Base-by-base conservation (phyloP, 2,113 vertebrate genomes). In the Hystrix brachyura region DNA sequence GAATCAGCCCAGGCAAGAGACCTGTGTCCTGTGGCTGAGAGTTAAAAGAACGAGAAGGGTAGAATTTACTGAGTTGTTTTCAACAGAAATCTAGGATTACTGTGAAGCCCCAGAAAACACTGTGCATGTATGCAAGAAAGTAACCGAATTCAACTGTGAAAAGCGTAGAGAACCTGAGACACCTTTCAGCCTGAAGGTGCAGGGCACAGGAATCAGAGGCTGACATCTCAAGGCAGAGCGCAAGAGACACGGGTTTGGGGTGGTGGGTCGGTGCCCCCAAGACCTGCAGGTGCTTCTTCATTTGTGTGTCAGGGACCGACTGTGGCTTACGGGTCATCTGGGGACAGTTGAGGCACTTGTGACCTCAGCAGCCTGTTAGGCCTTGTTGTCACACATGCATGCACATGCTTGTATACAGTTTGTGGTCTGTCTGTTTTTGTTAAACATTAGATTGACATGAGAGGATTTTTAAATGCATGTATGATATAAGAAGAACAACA, bases 31-130 rank as follows among this genome's bases (percentile, higher is more conserved):
- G 51, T 43, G 25, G 59, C 65, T 59, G 32, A 78, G 60, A 10
- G 72, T 72, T 80, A 25, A 93, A 83, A 81, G n/a, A 69, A 96
- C 57, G 81, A 78, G 55, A 87, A 91, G 27, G 59, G 21, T 71
- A 29, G 51, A 80, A 23, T 25, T 69, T 12, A 43, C 19, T 48
- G 18, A n/a, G 27, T 48, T 38, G 19, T 90, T 94, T 84, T 43
- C 46, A 87, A 34, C 21, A 94, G 72, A 69, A 48, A 69, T 64
- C 87, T 46, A 7, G 79, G 69, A 76, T 82, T 69, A 51, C 51
- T 59, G 27, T 91, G 80, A 59, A 87, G 48, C 43, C 29, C 55
- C n/a, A n/a, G 87, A 64, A 80, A 92, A 60, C 27, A 59, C 38
- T 9, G 4, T 64, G 7, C 12, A 12, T 57, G 12, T 90, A 29